These are phyloP conservation scores for Polyommatus icarus DNA, from an alignment of 2,888 invertebrate species.

Conservation along the genomic window DNA sequence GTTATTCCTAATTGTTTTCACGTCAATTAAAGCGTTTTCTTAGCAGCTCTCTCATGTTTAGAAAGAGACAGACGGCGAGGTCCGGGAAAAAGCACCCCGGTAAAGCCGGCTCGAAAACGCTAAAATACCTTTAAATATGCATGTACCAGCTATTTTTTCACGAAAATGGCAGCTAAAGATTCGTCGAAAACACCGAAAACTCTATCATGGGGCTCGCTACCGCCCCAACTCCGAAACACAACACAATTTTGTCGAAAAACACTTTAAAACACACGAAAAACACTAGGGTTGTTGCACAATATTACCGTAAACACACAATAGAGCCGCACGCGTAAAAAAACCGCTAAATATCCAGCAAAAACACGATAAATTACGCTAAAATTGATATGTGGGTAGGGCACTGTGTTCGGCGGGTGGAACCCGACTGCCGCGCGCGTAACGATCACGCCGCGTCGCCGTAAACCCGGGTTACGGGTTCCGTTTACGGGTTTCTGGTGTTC, in stretches of 20 bases:
- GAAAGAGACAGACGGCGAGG: not conserved
- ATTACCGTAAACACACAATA: conserved; percentile 29
- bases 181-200: not conserved
- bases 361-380: conserved; percentile 46
- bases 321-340: conserved; percentile 35
- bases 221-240: not conserved
- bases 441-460: not conserved
- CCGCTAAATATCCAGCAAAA: conserved; percentile 39
- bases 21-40: not conserved
- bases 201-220: not conserved
- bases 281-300: not conserved
- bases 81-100: not conserved
- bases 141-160: not conserved
- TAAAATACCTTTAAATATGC: no score
- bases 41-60: not conserved
- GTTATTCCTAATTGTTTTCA: not conserved
- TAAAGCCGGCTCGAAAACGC: not conserved
- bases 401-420: conserved; percentile 54
- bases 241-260: not conserved
- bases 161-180: not conserved
- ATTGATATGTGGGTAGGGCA: conserved; percentile 73
- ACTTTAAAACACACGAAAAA: not conserved
- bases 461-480: not conserved
- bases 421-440: conserved; percentile 54
- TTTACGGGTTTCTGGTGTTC: not conserved